These are phyloP conservation scores for Chanos chanos DNA, from an alignment of 2,797 vertebrate genomes.

Conservation along the genomic window DNA sequence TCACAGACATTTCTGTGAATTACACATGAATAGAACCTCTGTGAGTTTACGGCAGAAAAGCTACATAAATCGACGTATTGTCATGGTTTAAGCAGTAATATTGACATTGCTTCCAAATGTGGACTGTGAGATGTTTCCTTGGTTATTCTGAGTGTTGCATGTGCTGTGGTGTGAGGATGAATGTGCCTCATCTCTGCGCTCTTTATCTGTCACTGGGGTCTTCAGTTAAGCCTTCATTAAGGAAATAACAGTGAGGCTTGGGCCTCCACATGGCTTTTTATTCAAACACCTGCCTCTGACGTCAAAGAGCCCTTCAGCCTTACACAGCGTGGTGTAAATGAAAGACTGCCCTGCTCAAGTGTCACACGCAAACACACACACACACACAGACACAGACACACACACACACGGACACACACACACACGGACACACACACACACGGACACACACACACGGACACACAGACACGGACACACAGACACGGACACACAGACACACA, in stretches of 20 bases:
- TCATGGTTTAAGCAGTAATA: too few relatives aligned
- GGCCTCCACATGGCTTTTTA: slow-evolving; percentile 17
- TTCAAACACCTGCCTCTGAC: slow-evolving; percentile 40
- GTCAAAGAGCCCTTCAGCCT: slow-evolving; percentile 23
- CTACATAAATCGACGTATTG: too few relatives aligned
- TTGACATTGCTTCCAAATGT: too few relatives aligned
- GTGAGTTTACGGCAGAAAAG: too few relatives aligned
- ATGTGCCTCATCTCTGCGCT: background rate
- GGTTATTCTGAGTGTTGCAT: background rate
- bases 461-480: too few relatives aligned
- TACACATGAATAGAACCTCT: too few relatives aligned
- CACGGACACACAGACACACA: too few relatives aligned
- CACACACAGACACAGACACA: background rate
- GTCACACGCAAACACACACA: background rate
- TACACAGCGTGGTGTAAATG: too few relatives aligned
- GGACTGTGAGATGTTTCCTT: background rate
- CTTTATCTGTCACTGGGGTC: slow-evolving; percentile 5
- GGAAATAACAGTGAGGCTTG: slow-evolving; percentile 26
- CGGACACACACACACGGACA: too few relatives aligned
- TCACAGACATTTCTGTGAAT: too few relatives aligned
- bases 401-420: background rate
- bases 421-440: too few relatives aligned
- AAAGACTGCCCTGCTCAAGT: too few relatives aligned
- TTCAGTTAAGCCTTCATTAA: slow-evolving; percentile 30
- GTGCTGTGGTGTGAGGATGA: background rate